A percentile compares a stretch with the other conserved stretches of the same genome.
Evolutionary conservation across 2,113 vertebrate species (phyloP).

Genomic region (Corapipo altera): DNA sequence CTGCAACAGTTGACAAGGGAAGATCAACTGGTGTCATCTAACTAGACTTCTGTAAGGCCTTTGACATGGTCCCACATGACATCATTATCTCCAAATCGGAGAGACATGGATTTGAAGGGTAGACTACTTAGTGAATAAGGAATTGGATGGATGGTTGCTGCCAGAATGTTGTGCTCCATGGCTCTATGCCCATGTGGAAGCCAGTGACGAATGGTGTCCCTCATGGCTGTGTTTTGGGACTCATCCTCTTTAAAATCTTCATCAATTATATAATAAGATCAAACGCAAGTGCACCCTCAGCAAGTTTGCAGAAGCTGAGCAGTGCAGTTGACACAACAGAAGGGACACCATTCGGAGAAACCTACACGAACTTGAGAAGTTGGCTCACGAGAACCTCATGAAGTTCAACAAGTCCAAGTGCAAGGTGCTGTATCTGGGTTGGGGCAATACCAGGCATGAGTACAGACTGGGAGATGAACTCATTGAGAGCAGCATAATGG

Average conservation of each 20-base stretch:
- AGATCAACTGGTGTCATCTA: neutral
- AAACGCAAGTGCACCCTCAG: neutral
- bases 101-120: neutral
- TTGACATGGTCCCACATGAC: neutral
- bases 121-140: neutral
- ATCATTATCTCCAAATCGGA: neutral
- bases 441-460: neutral
- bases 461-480: neutral
- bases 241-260: neutral
- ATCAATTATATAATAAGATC: neutral
- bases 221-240: neutral
- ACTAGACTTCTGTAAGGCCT: neutral
- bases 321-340: neutral
- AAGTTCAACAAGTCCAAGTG: neutral
- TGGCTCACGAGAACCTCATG: neutral
- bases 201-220: neutral
- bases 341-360: neutral
- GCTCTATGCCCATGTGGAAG: fast-evolving
- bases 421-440: neutral
- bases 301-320: neutral
- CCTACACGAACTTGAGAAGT: neutral
- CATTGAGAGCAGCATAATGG: neutral
- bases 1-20: neutral
- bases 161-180: neutral
- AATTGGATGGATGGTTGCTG: neutral